Evolutionary conservation across 2,888 invertebrate species (phyloP), one percentile per base, ranked within the genome.

Genomic region (Carpatolechia fugitivella): DNA sequence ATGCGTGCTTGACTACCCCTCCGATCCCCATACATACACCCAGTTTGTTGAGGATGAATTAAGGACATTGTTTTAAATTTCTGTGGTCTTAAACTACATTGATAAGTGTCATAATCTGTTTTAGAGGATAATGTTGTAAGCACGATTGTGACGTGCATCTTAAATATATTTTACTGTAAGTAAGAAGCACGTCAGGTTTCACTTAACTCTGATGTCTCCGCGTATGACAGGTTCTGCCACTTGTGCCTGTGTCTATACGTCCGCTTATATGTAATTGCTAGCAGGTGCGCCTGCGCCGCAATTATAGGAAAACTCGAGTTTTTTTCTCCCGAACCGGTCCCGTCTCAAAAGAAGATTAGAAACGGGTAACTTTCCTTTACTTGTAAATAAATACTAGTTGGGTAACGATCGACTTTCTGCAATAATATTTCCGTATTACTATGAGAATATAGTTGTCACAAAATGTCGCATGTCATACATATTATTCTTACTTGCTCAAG

Each of bases 221-320:
- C 65, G 65, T 69, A 67, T 74, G 78, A 74, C 79, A 61, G 65
- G 72, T 75, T 78, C 65, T 65, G 62, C 68, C 65, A 68, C 74
- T 69, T 65, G 70, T 71, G 72, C 58, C n/a, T 67, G 69, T 68
- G 66, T 66, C 70, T 73, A 66, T 66, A 70, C 65, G 72, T 74
- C 78, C 74, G 74, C 67, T 75, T 68, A 64, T 66, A 63, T 75
- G 69, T 77, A 79, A 81, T 81, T 80, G 70, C 70, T 61, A 63
- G 71, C 80, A 82, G 82, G 81, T 84, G 82, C 72, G 69, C 67
- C 66, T 55, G 68, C 58, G 66, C 6, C 24, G 24, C 71, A 68
- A 72, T 75, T 77, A 74, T 66, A 66, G 67, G 67, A 70, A 71
- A 75, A 68, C 62, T 66, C 64, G 54, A 57, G 63, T 68, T 72